Percentiles rank a stretch among this genome's conserved stretches.
Conservation (phyloP, 2,797 vertebrate genomes). For the Masticophis lateralis region DNA sequence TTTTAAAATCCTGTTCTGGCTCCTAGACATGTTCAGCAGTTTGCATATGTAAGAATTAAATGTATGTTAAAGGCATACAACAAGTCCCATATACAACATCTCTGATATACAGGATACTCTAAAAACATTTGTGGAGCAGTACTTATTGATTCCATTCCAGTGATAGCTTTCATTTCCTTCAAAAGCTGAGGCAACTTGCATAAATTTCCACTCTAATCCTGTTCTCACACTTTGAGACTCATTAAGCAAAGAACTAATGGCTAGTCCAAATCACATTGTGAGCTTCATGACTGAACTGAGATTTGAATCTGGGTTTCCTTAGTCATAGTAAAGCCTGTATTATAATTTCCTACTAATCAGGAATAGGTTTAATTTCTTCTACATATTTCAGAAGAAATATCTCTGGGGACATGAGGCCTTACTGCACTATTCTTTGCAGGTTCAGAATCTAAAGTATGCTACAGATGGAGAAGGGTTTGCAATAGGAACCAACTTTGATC, state of each 20-base stretch:
- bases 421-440: background rate
- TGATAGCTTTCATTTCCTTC: background rate
- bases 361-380: background rate
- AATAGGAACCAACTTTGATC: background rate
- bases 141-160: background rate
- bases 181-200: background rate
- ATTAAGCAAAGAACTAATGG: background rate
- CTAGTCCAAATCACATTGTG: background rate
- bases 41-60: background rate
- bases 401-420: background rate
- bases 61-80: background rate
- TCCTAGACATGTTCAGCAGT: background rate
- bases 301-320: background rate
- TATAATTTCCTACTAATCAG: background rate
- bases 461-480: background rate
- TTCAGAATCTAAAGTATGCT: background rate
- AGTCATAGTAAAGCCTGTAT: background rate
- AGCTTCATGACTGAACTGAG: background rate
- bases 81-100: background rate
- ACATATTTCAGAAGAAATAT: background rate
- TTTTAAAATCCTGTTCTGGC: background rate
- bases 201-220: background rate
- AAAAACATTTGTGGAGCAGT: background rate
- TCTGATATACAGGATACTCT: background rate
- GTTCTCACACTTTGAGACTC: background rate